A percentile compares a stretch with the other conserved stretches of the same genome.
These are phyloP conservation scores for Coregonus sp. DNA, from an alignment of 2,797 vertebrate species.

Conservation along the genomic window DNA sequence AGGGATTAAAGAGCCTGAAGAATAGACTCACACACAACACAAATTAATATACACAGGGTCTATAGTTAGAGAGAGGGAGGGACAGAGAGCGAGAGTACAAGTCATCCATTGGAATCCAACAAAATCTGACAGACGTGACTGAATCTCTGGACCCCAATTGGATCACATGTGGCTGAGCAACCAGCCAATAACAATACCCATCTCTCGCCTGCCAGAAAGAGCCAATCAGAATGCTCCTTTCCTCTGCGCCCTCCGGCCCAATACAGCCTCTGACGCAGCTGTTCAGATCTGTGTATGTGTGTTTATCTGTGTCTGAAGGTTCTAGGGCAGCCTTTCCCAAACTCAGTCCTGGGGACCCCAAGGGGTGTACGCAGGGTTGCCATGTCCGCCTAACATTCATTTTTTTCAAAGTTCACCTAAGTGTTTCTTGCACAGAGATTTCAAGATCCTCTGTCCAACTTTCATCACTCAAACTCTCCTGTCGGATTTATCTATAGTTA, in stretches of 20 bases:
- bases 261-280: conserved; percentile 22
- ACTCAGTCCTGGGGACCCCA: too few species aligned
- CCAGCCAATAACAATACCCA: conserved; percentile 35
- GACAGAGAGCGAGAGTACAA: not conserved
- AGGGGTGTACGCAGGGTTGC: too few species aligned
- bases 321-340: too few species aligned
- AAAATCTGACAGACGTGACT: conserved; percentile 34
- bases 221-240: conserved; percentile 5
- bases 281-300: not conserved
- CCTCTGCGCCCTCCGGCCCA: conserved; percentile 16
- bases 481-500: too few species aligned
- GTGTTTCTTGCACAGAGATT: too few species aligned
- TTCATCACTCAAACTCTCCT: too few species aligned
- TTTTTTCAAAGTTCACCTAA: too few species aligned
- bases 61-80: conserved; percentile 1
- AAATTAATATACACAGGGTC: conserved; percentile 39
- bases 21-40: conserved; percentile 8
- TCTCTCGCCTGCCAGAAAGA: conserved; percentile 1
- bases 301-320: conserved; percentile 24
- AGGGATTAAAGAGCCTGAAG: conserved; percentile 11
- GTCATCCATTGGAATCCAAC: not conserved
- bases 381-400: too few species aligned
- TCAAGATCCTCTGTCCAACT: too few species aligned
- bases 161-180: not conserved
- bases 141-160: conserved; percentile 13